Percentiles rank a stretch among this genome's conserved stretches.
These are phyloP conservation scores for Scomber scombrus DNA, from an alignment of 2,113 vertebrate genomes.

Conservation along the genomic window DNA sequence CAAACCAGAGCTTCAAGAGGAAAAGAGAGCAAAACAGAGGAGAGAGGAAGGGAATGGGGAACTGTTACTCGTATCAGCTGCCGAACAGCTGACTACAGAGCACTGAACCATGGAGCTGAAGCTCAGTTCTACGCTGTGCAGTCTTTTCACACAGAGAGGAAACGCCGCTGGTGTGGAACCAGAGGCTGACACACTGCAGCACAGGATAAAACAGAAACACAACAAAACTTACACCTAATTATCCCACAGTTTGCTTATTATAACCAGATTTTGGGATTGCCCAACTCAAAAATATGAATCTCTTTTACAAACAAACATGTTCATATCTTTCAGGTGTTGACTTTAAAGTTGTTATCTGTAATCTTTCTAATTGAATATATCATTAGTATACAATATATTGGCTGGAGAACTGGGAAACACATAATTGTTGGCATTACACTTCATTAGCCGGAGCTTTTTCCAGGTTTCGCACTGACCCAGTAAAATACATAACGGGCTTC, in stretches of 20 bases:
- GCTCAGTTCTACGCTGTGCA: constrained; percentile 39
- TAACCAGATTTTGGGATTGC: not conserved
- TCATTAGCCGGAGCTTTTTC: constrained; percentile 21
- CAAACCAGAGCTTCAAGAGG: constrained; percentile 24
- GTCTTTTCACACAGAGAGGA: constrained; percentile 40
- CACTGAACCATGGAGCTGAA: constrained; percentile 51
- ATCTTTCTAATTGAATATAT: not conserved
- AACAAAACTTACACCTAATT: not conserved
- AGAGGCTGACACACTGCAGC: constrained; percentile 29
- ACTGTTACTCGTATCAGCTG: constrained; percentile 61
- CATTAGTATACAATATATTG: constrained; percentile 5
- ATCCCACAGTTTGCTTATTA: not conserved
- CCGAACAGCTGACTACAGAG: constrained; percentile 58
- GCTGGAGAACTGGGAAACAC: not conserved
- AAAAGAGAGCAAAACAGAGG: constrained; percentile 15
- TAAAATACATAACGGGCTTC: constrained; percentile 1
- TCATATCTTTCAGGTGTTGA: not conserved
- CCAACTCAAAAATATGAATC: not conserved
- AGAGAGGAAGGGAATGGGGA: constrained; percentile 18
- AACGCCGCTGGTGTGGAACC: constrained; percentile 38
- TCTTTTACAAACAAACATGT: not conserved
- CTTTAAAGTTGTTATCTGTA: not conserved
- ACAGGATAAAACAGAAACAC: constrained; percentile 12
- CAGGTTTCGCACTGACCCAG: constrained; percentile 6
- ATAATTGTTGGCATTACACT: not conserved